phyloP scores from a whole-genome alignment of 2,797 vertebrate species.

The Etheostoma perlongum region DNA sequence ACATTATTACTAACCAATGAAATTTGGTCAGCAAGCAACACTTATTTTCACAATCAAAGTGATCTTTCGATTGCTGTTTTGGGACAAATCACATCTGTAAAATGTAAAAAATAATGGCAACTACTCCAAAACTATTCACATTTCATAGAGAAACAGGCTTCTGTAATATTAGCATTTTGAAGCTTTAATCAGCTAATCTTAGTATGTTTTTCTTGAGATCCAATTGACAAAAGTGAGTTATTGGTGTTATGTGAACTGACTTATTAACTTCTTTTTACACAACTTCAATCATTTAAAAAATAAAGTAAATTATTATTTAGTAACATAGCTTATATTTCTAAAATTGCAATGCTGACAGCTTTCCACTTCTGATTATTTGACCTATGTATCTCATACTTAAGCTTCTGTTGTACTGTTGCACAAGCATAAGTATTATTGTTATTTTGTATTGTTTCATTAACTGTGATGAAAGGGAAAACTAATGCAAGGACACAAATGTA shows the following conservation, averaged over 20 bases:
- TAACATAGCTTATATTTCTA: neutral
- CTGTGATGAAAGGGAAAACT: neutral
- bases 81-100: neutral
- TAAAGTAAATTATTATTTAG: neutral
- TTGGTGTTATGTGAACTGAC: neutral
- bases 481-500: neutral
- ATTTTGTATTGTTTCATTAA: slow-evolving; percentile 1
- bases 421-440: neutral
- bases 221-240: neutral
- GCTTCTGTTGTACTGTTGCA: neutral
- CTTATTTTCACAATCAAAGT: neutral
- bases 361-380: neutral
- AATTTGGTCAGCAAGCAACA: neutral
- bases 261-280: neutral
- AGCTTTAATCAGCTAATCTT: neutral
- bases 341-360: neutral
- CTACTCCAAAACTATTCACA: neutral
- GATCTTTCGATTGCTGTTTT: neutral
- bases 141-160: neutral
- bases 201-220: neutral
- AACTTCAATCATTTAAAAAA: neutral
- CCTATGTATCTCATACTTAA: neutral
- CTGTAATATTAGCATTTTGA: slow-evolving; percentile 2
- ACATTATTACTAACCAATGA: neutral
- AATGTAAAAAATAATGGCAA: slow-evolving; percentile 3